Percentiles rank a stretch among this genome's conserved stretches.
phyloP scores from a whole-genome alignment of 1,140 invertebrate genomes.

The Bombus breviceps region DNA sequence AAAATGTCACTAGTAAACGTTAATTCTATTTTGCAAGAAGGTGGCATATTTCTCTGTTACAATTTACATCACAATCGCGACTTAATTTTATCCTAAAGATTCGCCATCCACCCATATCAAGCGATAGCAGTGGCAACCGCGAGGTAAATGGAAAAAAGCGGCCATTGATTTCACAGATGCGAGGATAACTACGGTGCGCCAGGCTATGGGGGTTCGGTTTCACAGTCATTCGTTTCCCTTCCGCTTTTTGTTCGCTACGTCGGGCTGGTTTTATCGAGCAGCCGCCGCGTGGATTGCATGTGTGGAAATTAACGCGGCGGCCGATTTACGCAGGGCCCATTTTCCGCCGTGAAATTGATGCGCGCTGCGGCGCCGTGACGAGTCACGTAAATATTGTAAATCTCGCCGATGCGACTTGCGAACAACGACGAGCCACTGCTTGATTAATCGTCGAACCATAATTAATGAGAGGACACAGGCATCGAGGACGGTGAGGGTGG shows the following conservation, averaged over 20 bases:
- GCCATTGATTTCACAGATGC: conserved; percentile 17
- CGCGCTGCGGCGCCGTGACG: not conserved
- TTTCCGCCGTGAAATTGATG: conserved; percentile 23
- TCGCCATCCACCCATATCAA: not conserved
- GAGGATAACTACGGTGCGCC: not conserved
- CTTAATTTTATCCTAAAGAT: not conserved
- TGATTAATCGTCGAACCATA: conserved; percentile 32
- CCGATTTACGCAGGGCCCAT: conserved; percentile 27
- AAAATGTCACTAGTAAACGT: not conserved
- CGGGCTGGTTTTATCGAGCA: conserved; percentile 5
- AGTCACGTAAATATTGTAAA: conserved; percentile 47
- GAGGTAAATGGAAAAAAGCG: not conserved
- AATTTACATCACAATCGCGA: not conserved
- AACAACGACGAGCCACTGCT: conserved; percentile 4
- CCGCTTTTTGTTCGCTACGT: not conserved
- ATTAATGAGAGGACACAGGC: not conserved
- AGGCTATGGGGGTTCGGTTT: not conserved
- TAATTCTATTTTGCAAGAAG: not conserved
- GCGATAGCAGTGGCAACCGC: not conserved
- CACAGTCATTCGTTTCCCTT: conserved; percentile 11
- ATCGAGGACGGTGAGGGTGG: no score
- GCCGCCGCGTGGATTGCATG: not conserved
- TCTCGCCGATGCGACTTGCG: conserved; percentile 31
- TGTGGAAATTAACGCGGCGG: conserved; percentile 29
- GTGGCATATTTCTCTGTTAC: not conserved